Base-by-base conservation (phyloP, 2,888 invertebrate species). In the Drosophila affinis region DNA sequence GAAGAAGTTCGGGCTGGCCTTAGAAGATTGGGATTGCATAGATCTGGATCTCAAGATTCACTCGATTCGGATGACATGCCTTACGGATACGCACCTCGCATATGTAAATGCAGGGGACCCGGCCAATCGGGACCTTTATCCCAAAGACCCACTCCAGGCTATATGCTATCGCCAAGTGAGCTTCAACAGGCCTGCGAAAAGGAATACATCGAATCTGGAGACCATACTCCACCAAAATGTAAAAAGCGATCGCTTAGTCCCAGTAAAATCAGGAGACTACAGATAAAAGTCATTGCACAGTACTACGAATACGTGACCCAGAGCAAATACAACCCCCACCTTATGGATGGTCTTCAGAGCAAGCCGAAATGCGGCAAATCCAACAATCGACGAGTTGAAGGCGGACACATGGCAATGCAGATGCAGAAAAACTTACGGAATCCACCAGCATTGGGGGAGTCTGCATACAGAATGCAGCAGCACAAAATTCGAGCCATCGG, bases 51-150 rank as follows among this genome's bases (percentile, higher is more conserved):
- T 14, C 2, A 10, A 18, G 9, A 47, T n/a, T 4, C 32, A 18
- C 5, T 34, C 53, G 39, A 39, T n/a, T 59, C 59, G 17, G 67
- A 32, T n/a, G 68, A 59, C 9, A 58, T 17, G 7, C 34, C 39
- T 0, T 45, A 55, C 32, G 29, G 53, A 3, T 65, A 69, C 48
- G 68, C 58, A 1, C 65, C 59, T 5, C 2, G 6, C 7, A 3
- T 39, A 1, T 39, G 39, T 2, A 14, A 14, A n/a, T 39, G 39
- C 39, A 39, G n/a, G 3, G 39, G 14, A 7, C n/a, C 39, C 39
- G 39, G 39, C 39, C 6, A 6, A 0, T 39, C 39, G 14, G 39
- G 39, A 0, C 39, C 39, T 7, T n/a, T 39, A 6, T 6, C 14
- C 3, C 39, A 7, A 5, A 39, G 39, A 39, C 39, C 39, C 39